These are phyloP conservation scores for Leptopilina clavipes DNA, from an alignment of 1,140 invertebrate species.

Conservation along the genomic window DNA sequence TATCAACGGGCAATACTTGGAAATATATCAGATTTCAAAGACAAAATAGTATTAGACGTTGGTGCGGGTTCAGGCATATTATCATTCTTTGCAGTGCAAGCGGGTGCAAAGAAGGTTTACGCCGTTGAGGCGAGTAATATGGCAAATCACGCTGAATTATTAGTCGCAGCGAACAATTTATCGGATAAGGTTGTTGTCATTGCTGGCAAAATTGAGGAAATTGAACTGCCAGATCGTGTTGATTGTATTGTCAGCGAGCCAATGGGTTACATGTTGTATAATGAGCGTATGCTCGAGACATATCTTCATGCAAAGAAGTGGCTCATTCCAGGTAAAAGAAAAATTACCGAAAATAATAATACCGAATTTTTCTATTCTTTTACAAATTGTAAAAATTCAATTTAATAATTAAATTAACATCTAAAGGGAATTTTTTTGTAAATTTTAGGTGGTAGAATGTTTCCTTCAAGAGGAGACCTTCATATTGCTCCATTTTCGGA, in stretches of 20 bases:
- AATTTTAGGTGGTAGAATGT: conserved; percentile 84
- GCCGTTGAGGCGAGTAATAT: conserved; percentile 99
- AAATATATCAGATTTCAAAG: conserved; percentile 94
- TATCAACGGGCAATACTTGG: conserved; percentile 97
- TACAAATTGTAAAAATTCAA: background rate
- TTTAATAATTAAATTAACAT: background rate
- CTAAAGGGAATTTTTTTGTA: too few species aligned
- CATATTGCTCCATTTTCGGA: conserved; percentile 99
- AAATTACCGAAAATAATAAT: too few species aligned
- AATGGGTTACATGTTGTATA: conserved; percentile 99
- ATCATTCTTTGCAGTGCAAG: conserved; percentile 98
- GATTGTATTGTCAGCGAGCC: conserved; percentile 99
- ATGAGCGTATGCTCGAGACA: conserved; percentile 99
- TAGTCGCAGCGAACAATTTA: conserved; percentile 94
- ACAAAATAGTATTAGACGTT: conserved; percentile 96
- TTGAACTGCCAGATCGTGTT: conserved; percentile 94
- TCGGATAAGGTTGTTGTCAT: conserved; percentile 92
- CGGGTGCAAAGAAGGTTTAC: conserved; percentile 97
- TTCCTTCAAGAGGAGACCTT: conserved; percentile 95
- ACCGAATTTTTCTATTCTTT: too few species aligned
- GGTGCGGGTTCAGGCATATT: conserved; percentile 98
- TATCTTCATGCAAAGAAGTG: conserved; percentile 99
- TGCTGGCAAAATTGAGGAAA: conserved; percentile 99
- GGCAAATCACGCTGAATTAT: conserved; percentile 95
- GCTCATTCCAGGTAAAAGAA: conserved; percentile 86